Evolutionary conservation across 2,888 invertebrate species (phyloP).

Genomic region (Scaptomyza parva): DNA sequence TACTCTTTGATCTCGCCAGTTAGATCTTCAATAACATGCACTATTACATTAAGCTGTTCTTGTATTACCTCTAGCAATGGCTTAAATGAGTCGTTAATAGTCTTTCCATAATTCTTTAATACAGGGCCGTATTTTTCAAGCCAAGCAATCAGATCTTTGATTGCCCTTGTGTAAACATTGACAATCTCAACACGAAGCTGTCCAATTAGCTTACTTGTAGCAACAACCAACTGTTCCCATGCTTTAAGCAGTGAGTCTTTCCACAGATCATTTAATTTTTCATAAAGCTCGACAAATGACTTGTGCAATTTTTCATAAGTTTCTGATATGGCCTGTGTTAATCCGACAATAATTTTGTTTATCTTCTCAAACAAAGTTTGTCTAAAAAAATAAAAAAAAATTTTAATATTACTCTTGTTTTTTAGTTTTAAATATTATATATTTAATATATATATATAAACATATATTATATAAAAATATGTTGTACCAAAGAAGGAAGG

Average conservation of each 20-base stretch:
- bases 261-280: slow-evolving; percentile 84
- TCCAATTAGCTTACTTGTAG: slow-evolving; percentile 61
- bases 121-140: slow-evolving; percentile 80
- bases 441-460: too few species aligned
- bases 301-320: slow-evolving; percentile 85
- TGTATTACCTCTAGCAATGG: slow-evolving; percentile 81
- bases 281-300: slow-evolving; percentile 80
- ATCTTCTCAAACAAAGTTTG: slow-evolving; percentile 63
- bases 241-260: slow-evolving; percentile 84
- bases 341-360: slow-evolving; percentile 79
- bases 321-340: slow-evolving; percentile 82
- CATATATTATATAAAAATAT: too few species aligned
- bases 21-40: slow-evolving; percentile 69
- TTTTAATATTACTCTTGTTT: slow-evolving; percentile 44
- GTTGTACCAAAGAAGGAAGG: too few species aligned
- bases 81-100: slow-evolving; percentile 83
- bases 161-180: slow-evolving; percentile 51
- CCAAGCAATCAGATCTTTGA: slow-evolving; percentile 60
- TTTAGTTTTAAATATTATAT: too few species aligned
- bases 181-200: slow-evolving; percentile 71
- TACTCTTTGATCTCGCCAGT: slow-evolving; percentile 84
- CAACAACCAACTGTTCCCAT: slow-evolving; percentile 79
- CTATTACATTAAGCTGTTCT: slow-evolving; percentile 84
- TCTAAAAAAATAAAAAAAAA: slow-evolving; percentile 50
- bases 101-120: slow-evolving; percentile 83